Evolutionary conservation across 2,113 vertebrate species (phyloP).

Genomic region (Phyllostomus hastatus): DNA sequence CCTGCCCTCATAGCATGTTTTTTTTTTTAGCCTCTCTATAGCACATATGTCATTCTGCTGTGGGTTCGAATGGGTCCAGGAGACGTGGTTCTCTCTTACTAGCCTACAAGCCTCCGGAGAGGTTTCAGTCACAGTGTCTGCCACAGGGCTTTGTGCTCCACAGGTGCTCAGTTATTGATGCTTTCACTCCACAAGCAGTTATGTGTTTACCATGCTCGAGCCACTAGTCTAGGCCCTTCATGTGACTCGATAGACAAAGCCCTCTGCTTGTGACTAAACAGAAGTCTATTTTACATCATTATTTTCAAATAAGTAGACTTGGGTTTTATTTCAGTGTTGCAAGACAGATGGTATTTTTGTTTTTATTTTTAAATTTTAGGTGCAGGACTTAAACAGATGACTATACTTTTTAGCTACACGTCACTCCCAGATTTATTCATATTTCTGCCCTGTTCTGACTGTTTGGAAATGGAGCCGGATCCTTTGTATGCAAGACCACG

Average conservation of each 20-base stretch:
- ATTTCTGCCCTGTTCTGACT: neutral
- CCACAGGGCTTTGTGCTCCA: neutral
- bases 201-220: neutral
- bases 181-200: neutral
- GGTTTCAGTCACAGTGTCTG: neutral
- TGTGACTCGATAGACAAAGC: neutral
- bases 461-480: slow-evolving; percentile 5
- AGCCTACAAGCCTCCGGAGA: neutral
- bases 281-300: neutral
- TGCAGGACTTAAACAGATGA: neutral
- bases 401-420: slow-evolving; percentile 8
- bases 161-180: neutral
- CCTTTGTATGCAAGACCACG: neutral
- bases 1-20: neutral
- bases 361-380: neutral
- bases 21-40: neutral
- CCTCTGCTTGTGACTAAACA: neutral
- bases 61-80: neutral
- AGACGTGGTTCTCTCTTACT: neutral
- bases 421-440: neutral
- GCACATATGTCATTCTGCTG: neutral
- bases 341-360: neutral
- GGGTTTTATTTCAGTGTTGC: neutral
- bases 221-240: neutral
- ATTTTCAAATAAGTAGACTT: slow-evolving; percentile 5